Evolutionary conservation across 2,113 vertebrate species (phyloP).

Genomic region (Oncorhynchus masou): DNA sequence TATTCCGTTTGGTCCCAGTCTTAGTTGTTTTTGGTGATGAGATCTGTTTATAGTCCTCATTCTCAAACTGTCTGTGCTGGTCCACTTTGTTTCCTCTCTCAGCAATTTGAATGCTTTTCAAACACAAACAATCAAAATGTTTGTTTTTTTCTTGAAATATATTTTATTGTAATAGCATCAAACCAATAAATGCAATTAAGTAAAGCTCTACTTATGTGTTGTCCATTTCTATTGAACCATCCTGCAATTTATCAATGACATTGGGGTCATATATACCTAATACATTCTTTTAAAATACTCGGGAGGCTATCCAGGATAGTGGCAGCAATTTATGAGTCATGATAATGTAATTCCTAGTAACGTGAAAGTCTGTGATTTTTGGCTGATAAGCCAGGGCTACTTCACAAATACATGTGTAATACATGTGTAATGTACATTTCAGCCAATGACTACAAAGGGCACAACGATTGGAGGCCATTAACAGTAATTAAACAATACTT

Average conservation of each 20-base stretch:
- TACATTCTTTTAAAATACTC: not conserved
- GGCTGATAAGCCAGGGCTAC: not conserved
- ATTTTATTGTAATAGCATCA: constrained; percentile 74
- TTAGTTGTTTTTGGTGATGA: constrained; percentile 1
- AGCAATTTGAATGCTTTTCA: not conserved
- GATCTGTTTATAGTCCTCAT: constrained; percentile 7
- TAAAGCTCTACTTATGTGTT: constrained; percentile 34
- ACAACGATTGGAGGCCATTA: not conserved
- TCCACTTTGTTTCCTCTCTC: not conserved
- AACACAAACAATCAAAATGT: constrained; percentile 35
- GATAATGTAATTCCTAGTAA: not conserved
- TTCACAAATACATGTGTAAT: not conserved
- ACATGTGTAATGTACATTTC: too few species aligned
- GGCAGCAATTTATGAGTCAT: not conserved
- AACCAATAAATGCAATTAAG: constrained; percentile 66
- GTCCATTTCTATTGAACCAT: constrained; percentile 21
- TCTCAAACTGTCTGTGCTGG: constrained; percentile 25
- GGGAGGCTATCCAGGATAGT: not conserved
- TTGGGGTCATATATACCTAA: not conserved
- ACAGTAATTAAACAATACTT: not conserved
- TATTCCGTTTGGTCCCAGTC: constrained; percentile 45
- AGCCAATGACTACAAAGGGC: not conserved
- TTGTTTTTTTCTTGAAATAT: constrained; percentile 60
- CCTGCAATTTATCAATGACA: not conserved
- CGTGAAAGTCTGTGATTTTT: not conserved